Evolutionary conservation across 2,113 vertebrate genomes (phyloP).

Genomic region (Heterocephalus glaber): DNA sequence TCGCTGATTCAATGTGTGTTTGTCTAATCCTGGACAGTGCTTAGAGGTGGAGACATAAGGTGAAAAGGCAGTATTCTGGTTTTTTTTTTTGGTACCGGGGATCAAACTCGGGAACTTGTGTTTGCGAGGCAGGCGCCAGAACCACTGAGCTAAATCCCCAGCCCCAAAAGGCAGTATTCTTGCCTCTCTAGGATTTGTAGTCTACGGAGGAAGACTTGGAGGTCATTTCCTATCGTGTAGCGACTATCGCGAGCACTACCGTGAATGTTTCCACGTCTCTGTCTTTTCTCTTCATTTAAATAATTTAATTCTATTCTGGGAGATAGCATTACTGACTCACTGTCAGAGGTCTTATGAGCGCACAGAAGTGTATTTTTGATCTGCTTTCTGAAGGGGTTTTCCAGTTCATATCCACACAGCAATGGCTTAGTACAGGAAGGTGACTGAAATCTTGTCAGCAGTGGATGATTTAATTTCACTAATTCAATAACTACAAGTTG

Average conservation of each 20-base stretch:
- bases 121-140: too few relatives aligned
- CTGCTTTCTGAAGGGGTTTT: constrained; percentile 21
- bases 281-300: neutral
- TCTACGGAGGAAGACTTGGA: neutral
- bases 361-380: neutral
- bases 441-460: neutral
- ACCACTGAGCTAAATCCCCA: too few relatives aligned
- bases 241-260: neutral
- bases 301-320: neutral
- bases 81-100: too few relatives aligned
- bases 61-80: neutral
- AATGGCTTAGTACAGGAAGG: neutral
- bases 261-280: neutral
- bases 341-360: neutral
- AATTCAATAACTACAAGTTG: neutral
- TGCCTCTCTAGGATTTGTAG: neutral
- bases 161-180: too few relatives aligned
- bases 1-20: neutral
- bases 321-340: neutral
- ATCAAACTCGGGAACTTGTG: too few relatives aligned
- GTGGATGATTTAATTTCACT: neutral
- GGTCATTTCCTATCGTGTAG: neutral
- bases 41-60: neutral
- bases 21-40: neutral
- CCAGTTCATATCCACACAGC: neutral